Base-by-base conservation (phyloP, 1,140 invertebrate species). In the Batillaria attramentaria region DNA sequence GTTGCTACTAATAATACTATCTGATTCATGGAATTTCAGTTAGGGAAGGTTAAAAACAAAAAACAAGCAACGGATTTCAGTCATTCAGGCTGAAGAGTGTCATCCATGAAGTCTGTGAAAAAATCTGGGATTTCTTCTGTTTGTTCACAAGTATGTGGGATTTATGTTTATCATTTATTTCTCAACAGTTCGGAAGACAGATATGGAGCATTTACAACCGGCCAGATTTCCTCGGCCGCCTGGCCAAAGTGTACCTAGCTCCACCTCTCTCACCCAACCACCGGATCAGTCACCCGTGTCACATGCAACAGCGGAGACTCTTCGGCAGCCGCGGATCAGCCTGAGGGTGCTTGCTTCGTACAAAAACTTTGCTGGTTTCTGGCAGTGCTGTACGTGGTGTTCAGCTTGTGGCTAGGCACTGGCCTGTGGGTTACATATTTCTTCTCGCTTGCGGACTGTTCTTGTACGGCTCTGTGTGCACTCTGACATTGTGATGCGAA, bases 281-380 rank as follows among this genome's bases (percentile, higher is more conserved):
- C 76, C 94, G 92, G 78, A 87, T 92, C 74, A 92, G 3, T 86
- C 88, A 3, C 88, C 85, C 43, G 92, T 93, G 68, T 92, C 93
- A 72, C 92, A 93, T 41, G 91, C 90, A 41, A 87, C 93, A 18
- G 90, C 93, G 0, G 89, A 92, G 78, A 89, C 92, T 83, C 88
- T 93, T 10, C 86, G 95, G 20, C 94, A 94, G 1, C 94, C 96
- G 4, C 91, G 95, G 77, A 72, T 96, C 18, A 95, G 94, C 84
- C 89, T 97, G 20, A 92, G 96, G 57, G 89, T 92, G 66, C 89
- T 95, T 6, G 95, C 94, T 3, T 94, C 93, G 75, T 94, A 95
- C 79, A 91, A 92, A 50, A 93, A 93, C 35, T 86, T 95, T 85
- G 86, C 82, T 31, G n/a, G n/a, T 89, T 85, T 57, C 60, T 90